Conservation (phyloP, 2,113 vertebrate species). For the Pomatorhinus ruficollis region DNA sequence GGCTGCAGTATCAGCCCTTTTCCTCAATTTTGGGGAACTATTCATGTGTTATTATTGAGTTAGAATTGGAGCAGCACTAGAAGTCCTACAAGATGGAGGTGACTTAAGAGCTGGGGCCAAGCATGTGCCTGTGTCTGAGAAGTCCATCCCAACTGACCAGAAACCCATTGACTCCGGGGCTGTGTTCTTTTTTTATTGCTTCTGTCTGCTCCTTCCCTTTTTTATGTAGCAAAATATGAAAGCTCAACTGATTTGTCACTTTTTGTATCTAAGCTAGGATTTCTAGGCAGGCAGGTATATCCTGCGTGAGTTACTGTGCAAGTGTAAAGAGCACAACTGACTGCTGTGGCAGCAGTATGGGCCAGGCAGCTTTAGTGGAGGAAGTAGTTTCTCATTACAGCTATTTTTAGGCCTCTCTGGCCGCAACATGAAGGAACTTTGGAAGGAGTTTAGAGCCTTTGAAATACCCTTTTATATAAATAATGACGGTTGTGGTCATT, state of each 20-base stretch:
- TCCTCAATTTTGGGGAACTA: background rate
- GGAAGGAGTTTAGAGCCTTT: background rate
- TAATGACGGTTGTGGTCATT: background rate
- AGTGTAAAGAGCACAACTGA: background rate
- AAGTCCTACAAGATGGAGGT: background rate
- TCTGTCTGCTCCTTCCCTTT: background rate
- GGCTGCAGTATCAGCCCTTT: background rate
- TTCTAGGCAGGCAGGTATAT: background rate
- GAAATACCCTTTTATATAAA: constrained; percentile 3
- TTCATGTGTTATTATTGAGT: background rate
- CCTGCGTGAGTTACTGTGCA: background rate
- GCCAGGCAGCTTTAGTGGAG: background rate
- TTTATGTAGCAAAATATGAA: background rate
- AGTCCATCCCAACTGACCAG: background rate
- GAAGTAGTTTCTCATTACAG: background rate
- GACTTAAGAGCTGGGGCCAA: background rate
- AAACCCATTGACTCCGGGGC: background rate
- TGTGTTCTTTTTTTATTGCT: background rate
- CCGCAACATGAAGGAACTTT: background rate
- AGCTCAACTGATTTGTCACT: background rate
- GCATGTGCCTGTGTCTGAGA: background rate
- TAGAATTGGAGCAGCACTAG: background rate
- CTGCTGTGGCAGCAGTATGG: background rate
- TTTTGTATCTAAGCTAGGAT: background rate
- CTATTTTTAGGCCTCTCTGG: constrained; percentile 24